A percentile compares a stretch with the other conserved stretches of the same genome.
phyloP scores from a whole-genome alignment of 2,888 invertebrate genomes.

The Papilio protenor region DNA sequence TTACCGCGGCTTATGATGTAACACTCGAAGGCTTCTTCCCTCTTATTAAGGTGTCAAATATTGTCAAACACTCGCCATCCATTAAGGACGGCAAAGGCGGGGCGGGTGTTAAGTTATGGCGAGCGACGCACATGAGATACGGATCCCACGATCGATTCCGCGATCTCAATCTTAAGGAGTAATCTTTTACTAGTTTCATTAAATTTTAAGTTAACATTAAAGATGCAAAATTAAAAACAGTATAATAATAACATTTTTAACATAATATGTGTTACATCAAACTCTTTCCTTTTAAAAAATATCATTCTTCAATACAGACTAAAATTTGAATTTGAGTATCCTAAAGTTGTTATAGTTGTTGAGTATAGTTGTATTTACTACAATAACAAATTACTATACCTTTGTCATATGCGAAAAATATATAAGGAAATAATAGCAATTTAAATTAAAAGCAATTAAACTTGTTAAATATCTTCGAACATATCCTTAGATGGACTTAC shows the following conservation, averaged over 20 bases:
- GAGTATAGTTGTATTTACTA: no score
- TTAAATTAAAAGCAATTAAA: not conserved
- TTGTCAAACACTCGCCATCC: slow-evolving; percentile 75
- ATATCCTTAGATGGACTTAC: not conserved
- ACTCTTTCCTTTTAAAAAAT: no score
- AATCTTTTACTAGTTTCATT: not conserved
- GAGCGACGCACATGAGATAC: slow-evolving; percentile 48
- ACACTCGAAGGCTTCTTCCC: slow-evolving; percentile 52
- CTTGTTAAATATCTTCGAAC: slow-evolving; percentile 19
- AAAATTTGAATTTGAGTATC: no score
- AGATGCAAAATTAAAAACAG: no score
- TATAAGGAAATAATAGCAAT: not conserved
- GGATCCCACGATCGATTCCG: slow-evolving; percentile 32
- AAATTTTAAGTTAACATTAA: not conserved
- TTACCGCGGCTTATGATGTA: slow-evolving; percentile 28
- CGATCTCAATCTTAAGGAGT: not conserved
- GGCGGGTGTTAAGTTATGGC: slow-evolving; percentile 62
- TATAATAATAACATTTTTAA: no score
- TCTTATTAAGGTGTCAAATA: slow-evolving; percentile 76
- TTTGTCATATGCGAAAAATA: not conserved
- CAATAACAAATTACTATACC: no score
- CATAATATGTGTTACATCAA: no score
- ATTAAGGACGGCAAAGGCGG: slow-evolving; percentile 69
- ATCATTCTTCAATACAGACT: no score
- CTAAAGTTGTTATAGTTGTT: no score